Conservation (phyloP, 2,797 vertebrate species). For the Synanceia verrucosa region DNA sequence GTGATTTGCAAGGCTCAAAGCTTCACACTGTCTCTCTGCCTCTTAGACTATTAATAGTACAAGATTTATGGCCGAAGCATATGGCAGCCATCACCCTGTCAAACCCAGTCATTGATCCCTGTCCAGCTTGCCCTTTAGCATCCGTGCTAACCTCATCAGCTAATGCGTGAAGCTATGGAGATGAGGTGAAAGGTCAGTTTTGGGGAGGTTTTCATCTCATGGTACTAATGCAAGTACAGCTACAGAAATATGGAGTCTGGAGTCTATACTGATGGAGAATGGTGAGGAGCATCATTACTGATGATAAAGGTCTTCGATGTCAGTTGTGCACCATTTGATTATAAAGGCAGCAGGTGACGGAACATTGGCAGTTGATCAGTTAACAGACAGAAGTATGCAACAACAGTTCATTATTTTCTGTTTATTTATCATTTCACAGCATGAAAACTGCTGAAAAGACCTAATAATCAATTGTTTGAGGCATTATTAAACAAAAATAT, state of each 20-base stretch:
- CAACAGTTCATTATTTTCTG: neutral
- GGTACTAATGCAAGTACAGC: neutral
- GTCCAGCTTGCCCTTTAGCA: constrained; percentile 4
- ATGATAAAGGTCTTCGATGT: constrained; percentile 8
- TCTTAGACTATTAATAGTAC: neutral
- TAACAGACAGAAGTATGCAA: neutral
- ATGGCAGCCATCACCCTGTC: constrained; percentile 28
- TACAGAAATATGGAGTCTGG: no score
- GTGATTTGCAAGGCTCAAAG: neutral
- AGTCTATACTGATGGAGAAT: neutral
- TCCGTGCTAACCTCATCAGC: constrained; percentile 41
- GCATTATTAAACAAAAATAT: neutral
- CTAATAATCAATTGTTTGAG: neutral
- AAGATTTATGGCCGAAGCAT: constrained; percentile 20
- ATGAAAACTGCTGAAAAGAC: neutral
- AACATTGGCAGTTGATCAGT: neutral
- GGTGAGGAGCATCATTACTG: neutral
- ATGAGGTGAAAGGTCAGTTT: constrained; percentile 28
- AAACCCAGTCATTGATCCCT: constrained; percentile 39
- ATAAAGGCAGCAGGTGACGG: neutral
- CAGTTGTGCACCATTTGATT: neutral
- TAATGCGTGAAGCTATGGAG: constrained; percentile 17
- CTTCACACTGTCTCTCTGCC: constrained; percentile 1
- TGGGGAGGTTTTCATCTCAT: neutral
- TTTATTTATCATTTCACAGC: neutral